A percentile compares a stretch with the other conserved stretches of the same genome.
Evolutionary conservation across 2,888 invertebrate genomes (phyloP).

Genomic region (Ichneumoninae sp.): DNA sequence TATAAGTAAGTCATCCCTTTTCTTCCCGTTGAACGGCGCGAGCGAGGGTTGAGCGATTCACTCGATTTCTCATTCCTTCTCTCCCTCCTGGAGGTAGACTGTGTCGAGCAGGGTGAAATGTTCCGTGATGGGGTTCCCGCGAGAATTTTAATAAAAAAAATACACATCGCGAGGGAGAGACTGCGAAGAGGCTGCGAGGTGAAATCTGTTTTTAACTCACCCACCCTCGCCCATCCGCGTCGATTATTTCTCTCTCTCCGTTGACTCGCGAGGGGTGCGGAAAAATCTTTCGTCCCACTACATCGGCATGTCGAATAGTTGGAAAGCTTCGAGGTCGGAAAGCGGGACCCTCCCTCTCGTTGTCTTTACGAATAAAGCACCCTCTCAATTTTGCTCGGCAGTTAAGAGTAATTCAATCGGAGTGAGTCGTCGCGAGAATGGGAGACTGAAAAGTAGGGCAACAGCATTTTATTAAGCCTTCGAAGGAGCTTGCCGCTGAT

Average conservation of each 20-base stretch:
- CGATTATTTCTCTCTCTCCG: slow-evolving; percentile 2
- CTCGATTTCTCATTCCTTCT: slow-evolving; percentile 17
- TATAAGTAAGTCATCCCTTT: slow-evolving; percentile 65
- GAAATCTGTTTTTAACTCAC: slow-evolving; percentile 61
- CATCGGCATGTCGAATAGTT: slow-evolving; percentile 11
- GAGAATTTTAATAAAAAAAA: slow-evolving; percentile 59
- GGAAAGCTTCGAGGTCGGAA: slow-evolving; percentile 39
- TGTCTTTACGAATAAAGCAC: slow-evolving; percentile 31
- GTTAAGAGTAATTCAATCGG: slow-evolving; percentile 44
- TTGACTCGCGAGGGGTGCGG: slow-evolving; percentile 24
- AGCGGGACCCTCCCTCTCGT: slow-evolving; percentile 14
- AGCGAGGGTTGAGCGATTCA: slow-evolving; percentile 37
- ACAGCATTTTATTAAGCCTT: background rate
- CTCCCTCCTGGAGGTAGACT: background rate
- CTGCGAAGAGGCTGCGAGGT: slow-evolving; percentile 20
- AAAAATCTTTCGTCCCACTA: slow-evolving; percentile 36
- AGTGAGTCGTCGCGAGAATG: slow-evolving; percentile 36
- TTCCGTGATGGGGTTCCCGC: slow-evolving; percentile 8
- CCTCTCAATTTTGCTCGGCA: slow-evolving; percentile 24
- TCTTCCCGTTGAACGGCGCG: slow-evolving; percentile 38
- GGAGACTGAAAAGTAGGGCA: background rate
- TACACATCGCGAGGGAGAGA: slow-evolving; percentile 58
- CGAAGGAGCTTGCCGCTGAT: background rate
- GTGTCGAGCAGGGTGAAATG: slow-evolving; percentile 17
- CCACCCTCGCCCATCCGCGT: slow-evolving; percentile 10